These are phyloP conservation scores for Rhopalosiphum nymphaeae DNA, from an alignment of 2,888 invertebrate genomes.

Conservation along the genomic window DNA sequence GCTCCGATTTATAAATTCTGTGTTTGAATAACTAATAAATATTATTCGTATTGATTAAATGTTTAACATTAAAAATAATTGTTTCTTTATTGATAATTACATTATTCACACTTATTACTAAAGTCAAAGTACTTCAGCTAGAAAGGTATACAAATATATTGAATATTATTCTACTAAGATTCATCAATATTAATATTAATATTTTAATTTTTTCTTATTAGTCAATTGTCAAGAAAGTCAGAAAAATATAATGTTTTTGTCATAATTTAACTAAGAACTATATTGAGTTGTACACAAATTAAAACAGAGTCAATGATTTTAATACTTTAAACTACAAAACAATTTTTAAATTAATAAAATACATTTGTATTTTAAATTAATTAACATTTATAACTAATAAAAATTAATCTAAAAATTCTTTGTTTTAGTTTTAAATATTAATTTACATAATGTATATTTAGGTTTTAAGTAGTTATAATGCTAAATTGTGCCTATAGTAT, in stretches of 20 bases:
- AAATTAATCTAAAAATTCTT: background rate
- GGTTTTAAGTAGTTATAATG: background rate
- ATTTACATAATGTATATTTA: background rate
- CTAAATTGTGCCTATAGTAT: background rate
- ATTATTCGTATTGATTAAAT: background rate
- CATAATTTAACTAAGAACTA: background rate
- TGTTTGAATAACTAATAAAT: background rate
- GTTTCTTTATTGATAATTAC: background rate
- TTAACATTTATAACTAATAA: background rate
- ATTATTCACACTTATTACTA: background rate
- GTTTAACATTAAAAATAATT: background rate
- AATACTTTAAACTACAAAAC: background rate
- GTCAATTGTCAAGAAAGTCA: background rate
- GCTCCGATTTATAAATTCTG: background rate
- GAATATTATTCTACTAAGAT: background rate
- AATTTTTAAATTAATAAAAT: constrained; percentile 1
- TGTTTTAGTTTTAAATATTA: background rate
- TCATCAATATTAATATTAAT: too few relatives aligned
- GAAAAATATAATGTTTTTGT: background rate
- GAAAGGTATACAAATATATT: background rate
- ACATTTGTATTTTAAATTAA: background rate
- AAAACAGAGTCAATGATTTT: background rate
- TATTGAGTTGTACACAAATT: background rate
- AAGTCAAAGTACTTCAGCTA: background rate
- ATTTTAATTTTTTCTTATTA: background rate